These are phyloP conservation scores for Cosmia pyralina DNA, from an alignment of 2,888 invertebrate species.

Conservation along the genomic window DNA sequence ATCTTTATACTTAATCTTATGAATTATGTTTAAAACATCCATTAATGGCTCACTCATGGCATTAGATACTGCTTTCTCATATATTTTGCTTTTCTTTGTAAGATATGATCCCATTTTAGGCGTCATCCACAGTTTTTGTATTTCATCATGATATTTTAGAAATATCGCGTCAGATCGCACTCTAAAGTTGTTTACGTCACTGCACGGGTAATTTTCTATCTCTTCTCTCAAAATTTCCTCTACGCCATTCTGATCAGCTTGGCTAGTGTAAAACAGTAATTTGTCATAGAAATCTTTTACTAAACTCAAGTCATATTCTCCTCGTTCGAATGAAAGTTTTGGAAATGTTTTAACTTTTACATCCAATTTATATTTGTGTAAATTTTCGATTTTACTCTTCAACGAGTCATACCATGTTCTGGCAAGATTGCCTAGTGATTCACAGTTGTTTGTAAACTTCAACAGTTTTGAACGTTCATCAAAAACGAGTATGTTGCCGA, in stretches of 20 bases:
- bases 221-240: slow-evolving; percentile 37
- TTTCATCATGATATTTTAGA: slow-evolving; percentile 49
- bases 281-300: slow-evolving; percentile 44
- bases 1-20: slow-evolving; percentile 13
- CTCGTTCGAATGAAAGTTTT: slow-evolving; percentile 34
- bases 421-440: slow-evolving; percentile 24
- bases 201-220: slow-evolving; percentile 25
- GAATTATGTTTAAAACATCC: slow-evolving; percentile 19
- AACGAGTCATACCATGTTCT: slow-evolving; percentile 23
- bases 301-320: slow-evolving; percentile 25
- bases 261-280: slow-evolving; percentile 54
- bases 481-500: slow-evolving; percentile 43
- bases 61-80: slow-evolving; percentile 22
- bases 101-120: slow-evolving; percentile 43
- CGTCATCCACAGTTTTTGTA: slow-evolving; percentile 54
- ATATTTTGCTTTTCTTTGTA: slow-evolving; percentile 29
- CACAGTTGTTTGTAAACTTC: slow-evolving; percentile 31
- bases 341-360: slow-evolving; percentile 49
- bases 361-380: slow-evolving; percentile 37
- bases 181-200: slow-evolving; percentile 19
- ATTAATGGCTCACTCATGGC: slow-evolving; percentile 38
- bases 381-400: slow-evolving; percentile 15
- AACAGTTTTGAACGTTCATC: slow-evolving; percentile 22
- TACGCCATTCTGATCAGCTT: slow-evolving; percentile 41
- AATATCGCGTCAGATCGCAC: slow-evolving; percentile 39